Conservation (phyloP, 23 tunicate species). For the Halocynthia aurantium region DNA sequence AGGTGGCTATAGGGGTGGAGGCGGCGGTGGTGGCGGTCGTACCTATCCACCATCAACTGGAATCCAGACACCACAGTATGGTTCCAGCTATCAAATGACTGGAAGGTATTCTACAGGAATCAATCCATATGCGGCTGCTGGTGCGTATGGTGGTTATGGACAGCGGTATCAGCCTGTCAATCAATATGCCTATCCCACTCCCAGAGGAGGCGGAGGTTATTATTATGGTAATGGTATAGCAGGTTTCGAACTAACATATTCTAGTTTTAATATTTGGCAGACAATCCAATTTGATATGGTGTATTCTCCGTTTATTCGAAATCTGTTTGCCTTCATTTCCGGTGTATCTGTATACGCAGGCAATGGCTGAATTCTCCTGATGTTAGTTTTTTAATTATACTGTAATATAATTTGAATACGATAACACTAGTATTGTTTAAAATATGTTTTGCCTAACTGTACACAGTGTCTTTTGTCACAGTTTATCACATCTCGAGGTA, state of each 20-base stretch:
- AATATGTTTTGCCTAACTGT: too few species aligned
- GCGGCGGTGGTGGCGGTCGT: not conserved
- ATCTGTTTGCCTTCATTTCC: too few species aligned
- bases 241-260: too few species aligned
- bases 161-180: not conserved
- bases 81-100: not conserved
- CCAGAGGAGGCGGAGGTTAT: not conserved
- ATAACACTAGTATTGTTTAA: too few species aligned
- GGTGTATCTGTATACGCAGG: too few species aligned
- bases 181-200: not conserved
- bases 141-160: slow-evolving; percentile 16
- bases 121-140: slow-evolving; percentile 11
- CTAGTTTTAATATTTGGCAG: too few species aligned
- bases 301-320: too few species aligned
- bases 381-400: too few species aligned
- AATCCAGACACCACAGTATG: not conserved
- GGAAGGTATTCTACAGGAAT: not conserved
- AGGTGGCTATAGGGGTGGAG: not conserved
- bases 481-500: not conserved
- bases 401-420: too few species aligned
- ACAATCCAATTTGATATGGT: too few species aligned
- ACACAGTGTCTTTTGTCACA: not conserved
- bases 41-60: slow-evolving; percentile 12
- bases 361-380: too few species aligned
- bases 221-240: too few species aligned